Evolutionary conservation across 2,888 invertebrate species (phyloP).

Genomic region (Hirtodrosophila trivittata): DNA sequence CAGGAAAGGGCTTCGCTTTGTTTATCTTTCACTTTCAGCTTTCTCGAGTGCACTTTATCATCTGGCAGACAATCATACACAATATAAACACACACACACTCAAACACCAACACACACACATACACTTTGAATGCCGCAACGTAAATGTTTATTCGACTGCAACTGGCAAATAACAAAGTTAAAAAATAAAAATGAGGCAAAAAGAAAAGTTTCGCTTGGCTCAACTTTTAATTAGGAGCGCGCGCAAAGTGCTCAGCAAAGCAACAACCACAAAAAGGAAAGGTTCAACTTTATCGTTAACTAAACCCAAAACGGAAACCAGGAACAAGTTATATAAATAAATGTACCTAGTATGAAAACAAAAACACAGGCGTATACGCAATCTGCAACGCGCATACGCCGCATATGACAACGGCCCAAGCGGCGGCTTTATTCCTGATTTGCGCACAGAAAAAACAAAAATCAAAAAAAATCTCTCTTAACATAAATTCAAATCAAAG

Average conservation of each 20-base stretch:
- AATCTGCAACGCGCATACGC: constrained; percentile 60
- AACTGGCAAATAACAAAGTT: constrained; percentile 14
- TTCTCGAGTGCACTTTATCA: constrained; percentile 61
- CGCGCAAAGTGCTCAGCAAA: constrained; percentile 28
- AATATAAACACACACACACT: constrained; percentile 15
- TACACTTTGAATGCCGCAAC: constrained; percentile 14
- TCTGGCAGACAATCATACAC: constrained; percentile 47
- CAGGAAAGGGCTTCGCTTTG: constrained; percentile 28
- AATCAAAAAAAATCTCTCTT: constrained; percentile 29
- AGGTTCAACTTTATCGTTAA: constrained; percentile 7
- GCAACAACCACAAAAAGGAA: constrained; percentile 9
- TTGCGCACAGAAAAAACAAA: constrained; percentile 10
- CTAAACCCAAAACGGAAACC: constrained; percentile 1
- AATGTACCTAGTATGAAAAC: constrained; percentile 12
- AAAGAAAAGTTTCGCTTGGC: constrained; percentile 43
- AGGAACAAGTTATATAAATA: too few relatives aligned
- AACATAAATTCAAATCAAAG: constrained; percentile 52
- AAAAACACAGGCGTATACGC: constrained; percentile 50
- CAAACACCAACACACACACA: constrained; percentile 14
- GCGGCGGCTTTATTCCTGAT: constrained; percentile 44
- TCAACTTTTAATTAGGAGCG: constrained; percentile 66
- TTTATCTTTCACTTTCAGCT: constrained; percentile 29
- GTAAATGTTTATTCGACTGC: constrained; percentile 34
- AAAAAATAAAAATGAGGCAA: constrained; percentile 2
- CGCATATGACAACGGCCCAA: constrained; percentile 29